Base-by-base conservation (phyloP, 2,888 invertebrate species). In the Harpagoxenus sublaevis region DNA sequence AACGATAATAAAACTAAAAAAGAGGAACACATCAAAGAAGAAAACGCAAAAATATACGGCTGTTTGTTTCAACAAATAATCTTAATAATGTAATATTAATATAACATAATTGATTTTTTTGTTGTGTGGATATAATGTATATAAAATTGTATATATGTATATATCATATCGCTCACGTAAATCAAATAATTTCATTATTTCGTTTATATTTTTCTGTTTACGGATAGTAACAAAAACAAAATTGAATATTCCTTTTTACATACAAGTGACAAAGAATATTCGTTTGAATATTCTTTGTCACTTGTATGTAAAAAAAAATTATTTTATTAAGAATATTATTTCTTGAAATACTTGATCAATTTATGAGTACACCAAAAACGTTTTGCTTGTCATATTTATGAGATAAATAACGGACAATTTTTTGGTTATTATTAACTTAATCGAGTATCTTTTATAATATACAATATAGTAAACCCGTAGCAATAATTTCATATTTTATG, bases 341-440 rank as follows among this genome's bases (percentile, higher is more conserved):
- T 68, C 51, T 23, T 23, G 42, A 70, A 60, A 83, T 83, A 89
- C 66, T 71, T 83, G 63, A 39, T 86, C 83, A 70, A 68, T 85
- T 90, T 75, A 84, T 62, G 82, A 85, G 68, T 84, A 86, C 73
- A 84, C 55, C 48, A 86, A 1, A 57, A 68, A n/a, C 23, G 1
- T 63, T 65, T 53, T 45, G 9, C 12, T 35, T 8, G 45, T 48
- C 48, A 42, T 4, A 48, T n/a, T 45, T 55, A 42, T 31, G 5
- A 62, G 4, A 66, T 65, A 63, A 63, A 75, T 48, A 48, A 62
- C 15, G 1, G 3, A 65, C 66, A 42, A 28, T 53, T 55, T 55
- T 68, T 66, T 28, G 12, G 3, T 28, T 23, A 48, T 23, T 63
- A 60, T 39, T 39, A 55, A 55, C 18, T 57, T n/a, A 45, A 55